phyloP scores from a whole-genome alignment of 2,888 invertebrate species.

The Aporophyla nigra region DNA sequence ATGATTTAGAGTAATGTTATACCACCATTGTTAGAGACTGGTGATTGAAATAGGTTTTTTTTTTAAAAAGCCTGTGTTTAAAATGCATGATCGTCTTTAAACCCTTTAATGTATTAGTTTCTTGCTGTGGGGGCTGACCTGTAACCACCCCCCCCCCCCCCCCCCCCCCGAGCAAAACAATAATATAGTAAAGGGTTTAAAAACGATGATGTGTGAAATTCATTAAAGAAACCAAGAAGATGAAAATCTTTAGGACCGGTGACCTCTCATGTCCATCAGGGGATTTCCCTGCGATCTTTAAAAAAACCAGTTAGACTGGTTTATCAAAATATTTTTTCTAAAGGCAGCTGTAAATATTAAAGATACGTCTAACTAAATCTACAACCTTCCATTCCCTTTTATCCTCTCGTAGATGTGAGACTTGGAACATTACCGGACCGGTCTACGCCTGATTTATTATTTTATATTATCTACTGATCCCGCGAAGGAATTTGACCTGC shows the following conservation, averaged over 20 bases:
- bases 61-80: too few species aligned
- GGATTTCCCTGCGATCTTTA: slow-evolving; percentile 13
- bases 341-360: neutral
- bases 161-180: too few species aligned
- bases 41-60: too few species aligned
- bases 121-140: too few species aligned
- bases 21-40: too few species aligned
- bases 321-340: neutral
- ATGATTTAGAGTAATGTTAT: too few species aligned
- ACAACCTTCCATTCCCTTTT: slow-evolving; percentile 10
- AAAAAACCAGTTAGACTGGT: slow-evolving; percentile 25
- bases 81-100: too few species aligned
- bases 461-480: slow-evolving; percentile 45
- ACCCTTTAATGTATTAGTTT: too few species aligned
- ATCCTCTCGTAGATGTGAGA: slow-evolving; percentile 12
- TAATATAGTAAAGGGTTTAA: too few species aligned
- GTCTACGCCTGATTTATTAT: slow-evolving; percentile 49
- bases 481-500: slow-evolving; percentile 51
- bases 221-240: too few species aligned
- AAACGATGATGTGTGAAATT: too few species aligned
- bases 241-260: neutral
- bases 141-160: too few species aligned
- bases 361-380: neutral
- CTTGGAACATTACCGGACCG: slow-evolving; percentile 25
- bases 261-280: neutral